Evolutionary conservation across 2,113 vertebrate species (phyloP).

Genomic region (Benitochromis conjunctus): DNA sequence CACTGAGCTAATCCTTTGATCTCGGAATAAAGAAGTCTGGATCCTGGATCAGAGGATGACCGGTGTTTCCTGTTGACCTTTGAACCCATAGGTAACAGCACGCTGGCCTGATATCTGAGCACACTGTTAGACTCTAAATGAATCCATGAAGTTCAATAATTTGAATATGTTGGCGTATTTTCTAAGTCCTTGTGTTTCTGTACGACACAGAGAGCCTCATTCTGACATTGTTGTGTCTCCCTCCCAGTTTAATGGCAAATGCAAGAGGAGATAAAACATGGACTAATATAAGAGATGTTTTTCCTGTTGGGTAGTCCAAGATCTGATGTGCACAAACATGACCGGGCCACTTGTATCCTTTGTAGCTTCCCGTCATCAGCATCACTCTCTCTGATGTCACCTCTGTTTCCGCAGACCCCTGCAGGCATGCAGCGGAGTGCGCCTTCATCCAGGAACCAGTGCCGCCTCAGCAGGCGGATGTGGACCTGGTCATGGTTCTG

Average conservation of each 20-base stretch:
- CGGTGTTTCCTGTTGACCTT: not conserved
- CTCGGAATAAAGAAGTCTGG: too few species aligned
- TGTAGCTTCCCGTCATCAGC: not conserved
- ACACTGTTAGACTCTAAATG: not conserved
- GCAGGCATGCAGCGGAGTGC: constrained; percentile 65
- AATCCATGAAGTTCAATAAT: not conserved
- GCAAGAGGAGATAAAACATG: too few species aligned
- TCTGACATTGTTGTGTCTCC: too few species aligned
- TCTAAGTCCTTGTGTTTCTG: not conserved
- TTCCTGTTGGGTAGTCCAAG: not conserved
- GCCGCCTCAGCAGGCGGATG: constrained; percentile 55
- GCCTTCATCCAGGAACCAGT: not conserved
- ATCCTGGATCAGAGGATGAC: too few species aligned
- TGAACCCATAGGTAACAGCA: not conserved
- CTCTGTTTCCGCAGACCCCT: constrained; percentile 73
- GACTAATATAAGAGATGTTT: too few species aligned
- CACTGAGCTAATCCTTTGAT: not conserved
- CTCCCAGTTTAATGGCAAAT: too few species aligned
- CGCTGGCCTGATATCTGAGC: not conserved
- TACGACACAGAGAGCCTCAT: too few species aligned
- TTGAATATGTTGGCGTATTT: not conserved
- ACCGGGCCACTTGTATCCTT: not conserved
- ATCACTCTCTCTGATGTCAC: not conserved
- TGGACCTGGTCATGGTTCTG: constrained; percentile 79
- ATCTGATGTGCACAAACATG: not conserved